Percentiles rank a stretch among this genome's conserved stretches.
Conservation (phyloP, 1,140 invertebrate species). For the Brachionus asplanchnoidis region DNA sequence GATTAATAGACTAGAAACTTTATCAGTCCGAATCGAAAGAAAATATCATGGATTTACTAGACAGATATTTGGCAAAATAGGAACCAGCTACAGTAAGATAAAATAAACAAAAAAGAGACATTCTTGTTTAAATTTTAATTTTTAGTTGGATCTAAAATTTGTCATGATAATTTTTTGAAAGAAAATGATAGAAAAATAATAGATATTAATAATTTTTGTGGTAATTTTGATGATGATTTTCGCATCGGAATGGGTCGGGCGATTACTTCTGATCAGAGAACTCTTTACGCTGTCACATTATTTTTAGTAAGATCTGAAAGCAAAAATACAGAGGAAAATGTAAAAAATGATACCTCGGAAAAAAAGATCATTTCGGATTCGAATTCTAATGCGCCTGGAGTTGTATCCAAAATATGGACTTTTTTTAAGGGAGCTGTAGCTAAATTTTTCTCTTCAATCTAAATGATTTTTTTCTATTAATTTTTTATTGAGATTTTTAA, state of each 20-base stretch:
- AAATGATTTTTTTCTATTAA: background rate
- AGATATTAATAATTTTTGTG: slow-evolving; percentile 18
- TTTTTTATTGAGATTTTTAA: background rate
- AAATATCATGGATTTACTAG: slow-evolving; percentile 2
- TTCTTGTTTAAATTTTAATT: background rate
- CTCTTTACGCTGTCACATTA: background rate
- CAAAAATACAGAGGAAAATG: background rate
- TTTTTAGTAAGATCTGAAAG: background rate
- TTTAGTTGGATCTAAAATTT: slow-evolving; percentile 15
- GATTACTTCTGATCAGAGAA: background rate
- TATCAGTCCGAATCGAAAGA: background rate
- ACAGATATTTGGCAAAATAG: slow-evolving; percentile 4
- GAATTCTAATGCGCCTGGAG: background rate
- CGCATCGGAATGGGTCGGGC: background rate
- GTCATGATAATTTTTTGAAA: slow-evolving; percentile 11
- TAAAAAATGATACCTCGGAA: background rate
- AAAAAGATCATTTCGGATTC: background rate
- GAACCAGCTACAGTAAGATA: background rate
- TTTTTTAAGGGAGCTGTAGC: background rate
- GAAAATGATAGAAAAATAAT: background rate
- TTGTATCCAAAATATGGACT: background rate
- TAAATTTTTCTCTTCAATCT: background rate
- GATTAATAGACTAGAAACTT: background rate
- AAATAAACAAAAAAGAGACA: background rate
- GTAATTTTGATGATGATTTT: slow-evolving; percentile 12